Conservation (phyloP, 2,888 invertebrate species). For the Cybosia mesomella region DNA sequence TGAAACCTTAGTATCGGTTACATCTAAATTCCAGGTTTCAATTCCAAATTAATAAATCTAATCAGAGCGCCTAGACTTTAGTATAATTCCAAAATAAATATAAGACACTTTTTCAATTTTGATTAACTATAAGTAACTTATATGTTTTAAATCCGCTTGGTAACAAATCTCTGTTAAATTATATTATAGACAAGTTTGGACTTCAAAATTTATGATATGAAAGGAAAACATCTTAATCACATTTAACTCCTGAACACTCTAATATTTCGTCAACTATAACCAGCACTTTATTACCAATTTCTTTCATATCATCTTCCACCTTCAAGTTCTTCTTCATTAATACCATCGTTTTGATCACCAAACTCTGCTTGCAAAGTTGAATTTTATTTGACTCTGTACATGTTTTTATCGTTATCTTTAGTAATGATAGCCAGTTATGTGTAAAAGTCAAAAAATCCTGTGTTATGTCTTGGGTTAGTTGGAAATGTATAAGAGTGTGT, state of each 20-base stretch:
- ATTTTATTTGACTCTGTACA: constrained; percentile 58
- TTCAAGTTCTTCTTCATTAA: constrained; percentile 66
- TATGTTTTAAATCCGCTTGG: too few species aligned
- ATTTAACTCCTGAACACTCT: constrained; percentile 54
- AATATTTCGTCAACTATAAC: constrained; percentile 66
- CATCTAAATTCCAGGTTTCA: too few species aligned
- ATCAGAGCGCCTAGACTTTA: too few species aligned
- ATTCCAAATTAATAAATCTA: too few species aligned
- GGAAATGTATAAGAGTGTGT: constrained; percentile 74
- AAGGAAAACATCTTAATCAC: constrained; percentile 19
- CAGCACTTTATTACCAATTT: constrained; percentile 61
- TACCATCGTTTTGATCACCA: constrained; percentile 69
- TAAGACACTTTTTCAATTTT: too few species aligned
- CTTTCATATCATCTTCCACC: constrained; percentile 57
- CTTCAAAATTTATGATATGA: too few species aligned
- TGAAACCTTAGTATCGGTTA: too few species aligned
- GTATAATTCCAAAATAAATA: too few species aligned
- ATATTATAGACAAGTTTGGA: too few species aligned
- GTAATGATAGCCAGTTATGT: constrained; percentile 72
- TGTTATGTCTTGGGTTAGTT: constrained; percentile 71
- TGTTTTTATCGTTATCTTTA: constrained; percentile 71
- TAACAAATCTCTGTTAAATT: too few species aligned
- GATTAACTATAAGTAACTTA: too few species aligned
- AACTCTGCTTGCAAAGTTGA: constrained; percentile 67
- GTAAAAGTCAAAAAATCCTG: constrained; percentile 73